phyloP scores from a whole-genome alignment of 2,113 vertebrate species.

The Chaetops frenatus region DNA sequence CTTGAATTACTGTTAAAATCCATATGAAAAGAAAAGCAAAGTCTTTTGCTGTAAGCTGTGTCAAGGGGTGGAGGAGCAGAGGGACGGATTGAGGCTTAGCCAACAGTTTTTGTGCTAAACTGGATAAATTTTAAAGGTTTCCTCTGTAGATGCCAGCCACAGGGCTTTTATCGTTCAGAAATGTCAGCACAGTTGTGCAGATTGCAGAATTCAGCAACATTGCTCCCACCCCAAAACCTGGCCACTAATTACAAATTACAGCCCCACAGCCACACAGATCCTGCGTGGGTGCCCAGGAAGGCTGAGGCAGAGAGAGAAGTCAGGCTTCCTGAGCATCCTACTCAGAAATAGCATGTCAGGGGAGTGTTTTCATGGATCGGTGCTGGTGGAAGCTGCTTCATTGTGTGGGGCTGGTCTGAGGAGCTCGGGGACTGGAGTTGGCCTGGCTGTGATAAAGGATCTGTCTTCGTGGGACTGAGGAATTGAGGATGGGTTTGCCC shows the following conservation, averaged over 20 bases:
- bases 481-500: background rate
- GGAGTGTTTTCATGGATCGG: accelerated
- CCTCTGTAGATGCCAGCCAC: background rate
- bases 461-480: background rate
- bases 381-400: accelerated
- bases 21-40: conserved; percentile 20
- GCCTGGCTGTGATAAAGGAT: background rate
- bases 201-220: background rate
- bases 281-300: background rate
- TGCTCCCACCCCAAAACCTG: background rate
- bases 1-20: conserved; percentile 54
- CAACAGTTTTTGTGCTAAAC: conserved; percentile 46
- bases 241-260: background rate
- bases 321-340: background rate
- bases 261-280: accelerated
- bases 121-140: conserved; percentile 65
- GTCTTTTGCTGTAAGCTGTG: conserved; percentile 43
- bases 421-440: background rate
- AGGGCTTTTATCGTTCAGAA: conserved; percentile 49
- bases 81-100: background rate
- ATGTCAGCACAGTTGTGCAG: conserved; percentile 37
- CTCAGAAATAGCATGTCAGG: background rate
- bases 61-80: conserved; percentile 18
- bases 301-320: background rate
- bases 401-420: background rate